phyloP scores from a whole-genome alignment of 2,113 vertebrate genomes.

The Danio rerio region GRCz12tu NC_133189.1:22412001-22412500 shows the following conservation, averaged over 20 bases:
- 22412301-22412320: neutral
- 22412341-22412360: neutral
- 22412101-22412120: neutral
- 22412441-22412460: neutral
- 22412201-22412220: neutral
- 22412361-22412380: neutral
- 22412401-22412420: neutral
- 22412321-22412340: neutral
- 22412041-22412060: neutral
- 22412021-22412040: neutral
- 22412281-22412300: neutral
- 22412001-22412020: slow-evolving; percentile 10
- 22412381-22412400: neutral
- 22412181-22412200: neutral
- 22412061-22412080: neutral
- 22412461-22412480: neutral
- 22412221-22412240: neutral
- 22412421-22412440: neutral
- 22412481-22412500: neutral
- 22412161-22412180: neutral
- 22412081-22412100: neutral
- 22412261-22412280: neutral
- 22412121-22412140: neutral
- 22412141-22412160: neutral
- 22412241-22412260: neutral